Evolutionary conservation across 2,797 vertebrate genomes (phyloP).

Genomic region (Enteromius trimaculatus): DNA sequence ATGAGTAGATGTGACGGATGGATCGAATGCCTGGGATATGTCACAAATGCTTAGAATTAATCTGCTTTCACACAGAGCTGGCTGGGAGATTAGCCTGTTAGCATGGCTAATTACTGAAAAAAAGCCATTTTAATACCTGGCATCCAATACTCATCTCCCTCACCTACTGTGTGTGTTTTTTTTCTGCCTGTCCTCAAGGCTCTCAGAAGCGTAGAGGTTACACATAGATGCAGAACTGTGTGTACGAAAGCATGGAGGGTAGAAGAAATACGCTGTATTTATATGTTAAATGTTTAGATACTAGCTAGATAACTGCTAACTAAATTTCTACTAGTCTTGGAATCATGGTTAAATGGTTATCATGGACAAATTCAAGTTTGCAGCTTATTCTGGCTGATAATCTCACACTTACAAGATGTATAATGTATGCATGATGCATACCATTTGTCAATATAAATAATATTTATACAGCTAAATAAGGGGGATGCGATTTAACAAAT

Average conservation of each 20-base stretch:
- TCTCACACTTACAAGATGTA: neutral
- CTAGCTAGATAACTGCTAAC: neutral
- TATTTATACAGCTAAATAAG: neutral
- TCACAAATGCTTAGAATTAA: constrained; percentile 76
- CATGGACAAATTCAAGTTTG: neutral
- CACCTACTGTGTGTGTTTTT: constrained; percentile 17
- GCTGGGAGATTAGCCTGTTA: constrained; percentile 74
- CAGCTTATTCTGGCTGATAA: neutral
- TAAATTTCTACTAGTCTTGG: neutral
- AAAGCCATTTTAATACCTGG: constrained; percentile 50
- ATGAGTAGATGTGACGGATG: constrained; percentile 60
- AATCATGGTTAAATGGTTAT: neutral
- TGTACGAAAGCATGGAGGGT: neutral
- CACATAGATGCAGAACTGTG: neutral
- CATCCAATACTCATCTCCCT: constrained; percentile 38
- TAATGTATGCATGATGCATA: neutral
- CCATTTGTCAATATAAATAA: neutral
- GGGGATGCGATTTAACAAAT: neutral
- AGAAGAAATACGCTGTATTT: neutral
- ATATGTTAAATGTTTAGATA: neutral
- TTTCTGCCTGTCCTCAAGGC: neutral
- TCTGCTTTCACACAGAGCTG: constrained; percentile 76
- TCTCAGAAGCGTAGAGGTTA: neutral
- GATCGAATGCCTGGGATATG: constrained; percentile 63
- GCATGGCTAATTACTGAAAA: constrained; percentile 69